Percentiles rank a stretch among this genome's conserved stretches.
These are phyloP conservation scores for Promerops cafer DNA, from an alignment of 2,113 vertebrate species.

Conservation along the genomic window DNA sequence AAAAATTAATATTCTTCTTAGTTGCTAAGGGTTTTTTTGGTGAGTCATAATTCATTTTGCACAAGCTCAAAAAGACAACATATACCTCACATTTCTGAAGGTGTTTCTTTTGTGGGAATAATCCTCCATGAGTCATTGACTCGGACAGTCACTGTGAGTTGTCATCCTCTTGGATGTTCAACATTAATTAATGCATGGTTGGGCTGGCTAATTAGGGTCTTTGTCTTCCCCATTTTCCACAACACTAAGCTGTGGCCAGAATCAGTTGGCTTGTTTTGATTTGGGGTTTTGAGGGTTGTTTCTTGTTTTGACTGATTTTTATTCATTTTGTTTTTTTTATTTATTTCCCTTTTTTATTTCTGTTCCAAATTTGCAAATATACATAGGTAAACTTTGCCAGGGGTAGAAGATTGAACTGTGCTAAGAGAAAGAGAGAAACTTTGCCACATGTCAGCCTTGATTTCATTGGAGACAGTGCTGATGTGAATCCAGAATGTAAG, in stretches of 20 bases:
- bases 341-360: background rate
- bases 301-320: background rate
- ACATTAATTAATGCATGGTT: conserved; percentile 59
- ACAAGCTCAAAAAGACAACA: background rate
- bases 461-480: background rate
- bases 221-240: conserved; percentile 39
- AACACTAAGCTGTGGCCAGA: conserved; percentile 41
- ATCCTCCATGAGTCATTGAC: conserved; percentile 14
- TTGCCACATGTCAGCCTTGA: background rate
- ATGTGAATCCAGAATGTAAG: background rate
- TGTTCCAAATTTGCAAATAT: background rate
- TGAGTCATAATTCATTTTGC: conserved; percentile 26
- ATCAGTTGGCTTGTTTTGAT: conserved; percentile 17
- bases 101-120: background rate
- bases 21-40: background rate
- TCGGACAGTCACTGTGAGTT: conserved; percentile 21
- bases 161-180: conserved; percentile 36
- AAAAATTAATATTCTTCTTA: background rate
- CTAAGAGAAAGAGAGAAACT: background rate
- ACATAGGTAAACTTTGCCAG: background rate
- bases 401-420: background rate
- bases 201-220: conserved; percentile 50
- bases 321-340: accelerated
- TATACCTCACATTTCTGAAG: background rate
- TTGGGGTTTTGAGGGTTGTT: background rate